Evolutionary conservation across 2,797 vertebrate genomes (phyloP).

Genomic region (Acipenser transmontanus): DNA sequence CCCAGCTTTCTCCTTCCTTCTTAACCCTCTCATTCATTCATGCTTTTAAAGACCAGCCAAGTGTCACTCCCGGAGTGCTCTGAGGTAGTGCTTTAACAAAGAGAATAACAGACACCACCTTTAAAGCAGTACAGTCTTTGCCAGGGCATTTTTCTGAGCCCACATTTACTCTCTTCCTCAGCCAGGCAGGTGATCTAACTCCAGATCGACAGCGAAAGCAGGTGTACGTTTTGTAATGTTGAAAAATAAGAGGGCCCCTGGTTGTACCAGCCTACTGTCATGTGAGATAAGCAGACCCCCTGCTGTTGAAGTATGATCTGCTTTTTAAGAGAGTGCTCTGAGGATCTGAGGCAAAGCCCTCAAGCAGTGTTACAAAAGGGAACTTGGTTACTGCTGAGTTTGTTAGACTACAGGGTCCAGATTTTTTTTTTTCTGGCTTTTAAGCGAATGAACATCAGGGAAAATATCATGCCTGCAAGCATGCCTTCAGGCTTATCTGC

Average conservation of each 20-base stretch:
- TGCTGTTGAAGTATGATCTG: conserved; percentile 54
- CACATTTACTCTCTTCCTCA: conserved; percentile 16
- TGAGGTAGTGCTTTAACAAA: conserved; percentile 44
- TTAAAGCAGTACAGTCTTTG: background rate
- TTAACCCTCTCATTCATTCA: too few relatives aligned
- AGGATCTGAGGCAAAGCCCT: conserved; percentile 19
- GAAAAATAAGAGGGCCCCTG: conserved; percentile 36
- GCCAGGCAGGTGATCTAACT: conserved; percentile 22
- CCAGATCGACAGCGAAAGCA: conserved; percentile 28
- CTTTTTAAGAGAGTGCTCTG: conserved; percentile 39
- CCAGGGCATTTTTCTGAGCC: conserved; percentile 25
- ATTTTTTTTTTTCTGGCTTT: too few relatives aligned
- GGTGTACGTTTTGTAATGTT: conserved; percentile 32
- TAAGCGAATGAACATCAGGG: too few relatives aligned
- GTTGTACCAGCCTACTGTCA: conserved; percentile 31
- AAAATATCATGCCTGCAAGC: too few relatives aligned
- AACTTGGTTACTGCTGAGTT: too few relatives aligned
- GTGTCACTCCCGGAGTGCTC: conserved; percentile 40
- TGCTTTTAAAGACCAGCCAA: conserved; percentile 11
- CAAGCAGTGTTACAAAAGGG: conserved; percentile 42
- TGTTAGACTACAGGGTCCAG: too few relatives aligned
- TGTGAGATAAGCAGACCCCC: conserved; percentile 53
- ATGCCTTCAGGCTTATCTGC: too few relatives aligned
- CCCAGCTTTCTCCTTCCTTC: too few relatives aligned
- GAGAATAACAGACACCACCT: conserved; percentile 34